phyloP scores from a whole-genome alignment of 2,113 vertebrate genomes.

The Malurus melanocephalus region DNA sequence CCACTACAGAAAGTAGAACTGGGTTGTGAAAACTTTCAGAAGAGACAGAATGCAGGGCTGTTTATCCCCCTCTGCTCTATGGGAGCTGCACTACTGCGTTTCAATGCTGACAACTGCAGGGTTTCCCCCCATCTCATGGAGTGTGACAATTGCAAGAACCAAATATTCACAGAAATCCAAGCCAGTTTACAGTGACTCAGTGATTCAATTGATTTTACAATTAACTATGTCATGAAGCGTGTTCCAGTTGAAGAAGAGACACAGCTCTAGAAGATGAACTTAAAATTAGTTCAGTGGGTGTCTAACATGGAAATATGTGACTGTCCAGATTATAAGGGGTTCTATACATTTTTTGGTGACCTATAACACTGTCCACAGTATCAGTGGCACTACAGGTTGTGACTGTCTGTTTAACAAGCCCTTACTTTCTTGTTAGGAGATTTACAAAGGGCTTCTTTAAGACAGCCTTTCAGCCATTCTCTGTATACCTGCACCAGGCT shows the following conservation, averaged over 20 bases:
- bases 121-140: neutral
- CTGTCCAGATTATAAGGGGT: neutral
- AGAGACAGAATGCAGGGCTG: neutral
- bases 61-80: neutral
- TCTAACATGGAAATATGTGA: neutral
- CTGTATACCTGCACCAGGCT: neutral
- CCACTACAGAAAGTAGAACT: neutral
- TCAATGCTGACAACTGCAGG: neutral
- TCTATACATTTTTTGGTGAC: neutral
- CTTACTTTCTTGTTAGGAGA: neutral
- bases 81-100: neutral
- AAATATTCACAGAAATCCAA: neutral
- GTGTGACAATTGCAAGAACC: neutral
- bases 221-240: neutral
- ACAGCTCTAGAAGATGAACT: neutral
- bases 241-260: neutral
- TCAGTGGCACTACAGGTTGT: neutral
- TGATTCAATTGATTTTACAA: neutral
- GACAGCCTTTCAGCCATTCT: neutral
- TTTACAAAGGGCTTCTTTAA: neutral
- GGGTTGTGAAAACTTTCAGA: neutral
- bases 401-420: neutral
- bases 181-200: neutral
- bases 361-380: neutral
- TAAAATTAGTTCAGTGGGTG: neutral